Evolutionary conservation across 2,888 invertebrate species (phyloP), one percentile per base, ranked within the genome.

Genomic region (Mongoloraphidia duomilia): DNA sequence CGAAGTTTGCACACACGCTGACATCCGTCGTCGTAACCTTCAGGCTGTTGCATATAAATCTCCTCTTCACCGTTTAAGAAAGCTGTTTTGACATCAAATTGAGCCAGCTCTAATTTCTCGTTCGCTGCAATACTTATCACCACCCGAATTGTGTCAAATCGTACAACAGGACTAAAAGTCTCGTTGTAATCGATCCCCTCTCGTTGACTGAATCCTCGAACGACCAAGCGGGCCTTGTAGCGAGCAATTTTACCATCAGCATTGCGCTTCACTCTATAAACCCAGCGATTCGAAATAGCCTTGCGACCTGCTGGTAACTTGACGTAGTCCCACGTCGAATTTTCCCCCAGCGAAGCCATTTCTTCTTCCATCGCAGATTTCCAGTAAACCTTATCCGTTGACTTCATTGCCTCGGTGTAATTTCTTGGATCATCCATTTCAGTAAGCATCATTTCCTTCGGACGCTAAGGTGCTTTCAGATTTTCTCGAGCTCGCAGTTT

Each of bases 31-130:
- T 54, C 48, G 41, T 54, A 60, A 5, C 64, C 63, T 47, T 59
- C 51, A 41, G 64, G 64, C 37, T 62, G 60, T 34, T 53, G 50
- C 61, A 63, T 62, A 41, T 57, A 63, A 11, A 65, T 57, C 17
- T 54, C 56, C 49, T 63, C 58, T 10, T 59, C 53, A 6, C 61
- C 60, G 49, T 62, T 52, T 8, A 63, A 48, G 50, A 62, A 62
- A 0, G 61, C 61, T 35, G 60, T 62, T 50, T 57, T 59, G 4
- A 61, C 53, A 47, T 62, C 59, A 45, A 63, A 60, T 47, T 61
- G 59, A 9, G 48, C 13, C 2, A 60, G 14, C 2, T 52, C 8
- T 47, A 61, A 49, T 8, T 44, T 39, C 14, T 58, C 54, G 34
- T 44, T 38, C 33, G 56, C 57, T 33, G 57, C 58, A 2, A 59